Evolutionary conservation across 1,140 invertebrate genomes (phyloP), one percentile per base, ranked within the genome.

Genomic region (Plectus sambesii): DNA sequence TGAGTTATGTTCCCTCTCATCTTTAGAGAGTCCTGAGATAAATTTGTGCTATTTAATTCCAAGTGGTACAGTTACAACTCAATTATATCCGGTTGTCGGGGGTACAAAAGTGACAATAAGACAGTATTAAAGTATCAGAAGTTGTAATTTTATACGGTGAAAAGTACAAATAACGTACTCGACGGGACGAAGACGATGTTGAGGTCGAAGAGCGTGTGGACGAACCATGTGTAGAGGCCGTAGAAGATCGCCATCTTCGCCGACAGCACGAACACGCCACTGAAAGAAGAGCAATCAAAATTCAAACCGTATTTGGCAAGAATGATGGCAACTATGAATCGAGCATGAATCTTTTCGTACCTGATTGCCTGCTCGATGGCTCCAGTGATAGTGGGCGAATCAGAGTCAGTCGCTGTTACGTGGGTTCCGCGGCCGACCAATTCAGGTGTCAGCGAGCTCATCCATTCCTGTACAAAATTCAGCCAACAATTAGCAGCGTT

Each of bases 201-300:
- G 0, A 92, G 82, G 56, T 84, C 83, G 70, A 97, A 97, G 2
- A 97, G 69, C 55, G 87, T 89, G 66, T 97, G 90, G 39, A 90
- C 84, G 25, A 97, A 79, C 87, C 90, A 97, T 0, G 92, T 97
- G 80, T 90, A 98, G 47, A 97, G 73, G 0, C 89, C 90, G 69
- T 97, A 96, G 73, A 98, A 98, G 0, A 84, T 77, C 2, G 87
- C 84, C 78, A 97, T 87, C 74, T 97, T 98, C 51, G 94, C 84
- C 1, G 88, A 92, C 0, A 89, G 88, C 36, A 84, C 80, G 65
- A 97, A 88, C 2, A 98, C 85, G 29, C 79, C 76, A 38, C 77
- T 79, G n/a, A 30, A 63, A 62, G 46, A 9, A 40, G 15, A 40
- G 15, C 8, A 40, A 15, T 40, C 29, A 12, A 40, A 15, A 12